These are phyloP conservation scores for Lycia hirtaria DNA, from an alignment of 2,888 invertebrate genomes.

Conservation along the genomic window DNA sequence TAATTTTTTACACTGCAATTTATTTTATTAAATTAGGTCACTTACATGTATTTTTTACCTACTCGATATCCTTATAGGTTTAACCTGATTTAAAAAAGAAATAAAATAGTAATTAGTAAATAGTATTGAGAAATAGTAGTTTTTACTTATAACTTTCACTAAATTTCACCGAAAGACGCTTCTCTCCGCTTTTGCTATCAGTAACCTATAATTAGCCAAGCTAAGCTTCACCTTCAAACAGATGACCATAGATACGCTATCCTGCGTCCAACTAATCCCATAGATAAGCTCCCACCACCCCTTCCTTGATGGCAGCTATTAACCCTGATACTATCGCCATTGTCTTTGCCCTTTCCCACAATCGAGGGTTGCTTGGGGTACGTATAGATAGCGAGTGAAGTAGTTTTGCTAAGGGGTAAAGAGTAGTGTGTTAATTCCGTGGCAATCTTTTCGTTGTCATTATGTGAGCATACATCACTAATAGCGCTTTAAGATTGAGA, in stretches of 20 bases:
- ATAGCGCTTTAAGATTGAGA: too few species aligned
- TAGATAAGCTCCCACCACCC: slow-evolving; percentile 63
- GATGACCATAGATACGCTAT: slow-evolving; percentile 28
- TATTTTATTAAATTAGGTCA: too few species aligned
- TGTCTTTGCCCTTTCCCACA: slow-evolving; percentile 82
- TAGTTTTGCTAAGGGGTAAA: slow-evolving; percentile 3
- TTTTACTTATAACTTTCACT: too few species aligned
- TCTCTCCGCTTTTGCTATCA: too few species aligned
- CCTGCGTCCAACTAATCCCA: slow-evolving; percentile 64
- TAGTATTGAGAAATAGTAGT: too few species aligned
- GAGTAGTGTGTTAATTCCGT: not conserved
- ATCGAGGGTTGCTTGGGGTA: slow-evolving; percentile 41
- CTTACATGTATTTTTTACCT: too few species aligned
- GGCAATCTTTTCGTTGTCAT: not conserved
- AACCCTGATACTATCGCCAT: slow-evolving; percentile 79
- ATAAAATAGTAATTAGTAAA: too few species aligned
- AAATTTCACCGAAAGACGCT: too few species aligned
- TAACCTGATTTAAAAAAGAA: too few species aligned
- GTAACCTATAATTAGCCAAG: slow-evolving; percentile 20
- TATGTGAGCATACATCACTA: too few species aligned
- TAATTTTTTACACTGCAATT: too few species aligned
- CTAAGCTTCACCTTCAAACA: slow-evolving; percentile 25
- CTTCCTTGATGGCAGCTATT: slow-evolving; percentile 73
- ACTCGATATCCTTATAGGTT: too few species aligned
- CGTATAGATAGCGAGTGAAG: slow-evolving; percentile 16